Evolutionary conservation across 1,140 invertebrate genomes (phyloP), one percentile per base, ranked within the genome.

Genomic region (Pogonus chalceus): DNA sequence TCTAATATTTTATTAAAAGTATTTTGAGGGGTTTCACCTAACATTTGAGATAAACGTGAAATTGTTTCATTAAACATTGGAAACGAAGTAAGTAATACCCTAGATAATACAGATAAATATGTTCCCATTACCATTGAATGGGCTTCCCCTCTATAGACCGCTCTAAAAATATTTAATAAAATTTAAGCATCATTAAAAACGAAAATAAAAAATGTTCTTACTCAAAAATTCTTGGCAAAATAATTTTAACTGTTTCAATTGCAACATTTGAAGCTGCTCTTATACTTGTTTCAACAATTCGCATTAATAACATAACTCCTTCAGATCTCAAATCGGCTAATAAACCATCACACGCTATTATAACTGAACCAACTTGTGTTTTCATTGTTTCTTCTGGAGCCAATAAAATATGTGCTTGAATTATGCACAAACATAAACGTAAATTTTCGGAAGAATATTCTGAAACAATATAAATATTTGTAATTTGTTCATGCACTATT

Each of bases 391-490:
- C 79, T 63, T 83, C 79, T 0, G 89, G 87, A 60, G 81, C 84
- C 2, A 96, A 72, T n/a, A 93, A 68, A 1, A 92, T 77, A 67
- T 94, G 94, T 2, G 84, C 85, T 66, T 89, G 80, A 60, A 87
- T 84, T 62, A 95, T 86, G 59, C 85, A 81, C 10, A 92, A 74
- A 60, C 87, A 87, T 22, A 81, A 78, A 55, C 81, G 74, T 1
- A 94, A 73, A 67, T 89, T 84, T 64, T 94, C 91, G 1, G 85
- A 81, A 1, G 88, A 86, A 65, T 81, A 75, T 70, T 92, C 89
- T 88, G 68, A 3, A 60, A 60, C 16, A 23, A 56, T 20, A 39
- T 52, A 24, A 20, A 20, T 10, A 24, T 53, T 20, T n/a, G 16
- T 35, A 46, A 20, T 54, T 20, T 53, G n/a, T 49, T 35, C 20